A percentile compares a stretch with the other conserved stretches of the same genome.
These are phyloP conservation scores for Microcebus griseorufus DNA, from an alignment of 2,113 vertebrate genomes.

Conservation along the genomic window DNA sequence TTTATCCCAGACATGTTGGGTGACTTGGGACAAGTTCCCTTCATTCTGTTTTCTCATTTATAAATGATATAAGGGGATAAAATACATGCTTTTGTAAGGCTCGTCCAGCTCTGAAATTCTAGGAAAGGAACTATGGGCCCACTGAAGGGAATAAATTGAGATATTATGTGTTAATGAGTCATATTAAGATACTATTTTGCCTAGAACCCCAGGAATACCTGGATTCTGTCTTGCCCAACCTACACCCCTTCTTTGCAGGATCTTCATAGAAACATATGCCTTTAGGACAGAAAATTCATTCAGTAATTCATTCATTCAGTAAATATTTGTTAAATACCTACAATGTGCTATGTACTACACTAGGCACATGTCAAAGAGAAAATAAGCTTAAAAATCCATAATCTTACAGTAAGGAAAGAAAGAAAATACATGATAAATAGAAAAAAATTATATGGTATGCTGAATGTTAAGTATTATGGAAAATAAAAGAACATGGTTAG, in stretches of 20 bases:
- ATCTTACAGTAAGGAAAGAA: not conserved
- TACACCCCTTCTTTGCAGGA: not conserved
- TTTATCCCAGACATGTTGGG: not conserved
- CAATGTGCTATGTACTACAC: not conserved
- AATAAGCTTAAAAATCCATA: not conserved
- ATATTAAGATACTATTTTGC: not conserved
- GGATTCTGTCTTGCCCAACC: not conserved
- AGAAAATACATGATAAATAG: constrained; percentile 2
- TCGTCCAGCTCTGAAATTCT: not conserved
- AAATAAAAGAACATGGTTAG: not conserved
- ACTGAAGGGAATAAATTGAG: not conserved
- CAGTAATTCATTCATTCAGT: not conserved
- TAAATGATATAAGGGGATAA: not conserved
- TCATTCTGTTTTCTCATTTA: not conserved
- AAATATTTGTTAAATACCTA: not conserved
- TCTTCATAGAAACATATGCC: not conserved
- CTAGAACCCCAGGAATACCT: not conserved
- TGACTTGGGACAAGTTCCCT: not conserved
- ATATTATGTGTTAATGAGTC: not conserved
- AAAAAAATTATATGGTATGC: not conserved
- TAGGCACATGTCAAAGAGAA: not conserved
- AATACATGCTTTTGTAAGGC: not conserved
- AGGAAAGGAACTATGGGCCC: not conserved
- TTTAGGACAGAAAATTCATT: not conserved
- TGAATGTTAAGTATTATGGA: not conserved